Conservation (phyloP, 2,797 vertebrate genomes). For the Liparis tanakae region DNA sequence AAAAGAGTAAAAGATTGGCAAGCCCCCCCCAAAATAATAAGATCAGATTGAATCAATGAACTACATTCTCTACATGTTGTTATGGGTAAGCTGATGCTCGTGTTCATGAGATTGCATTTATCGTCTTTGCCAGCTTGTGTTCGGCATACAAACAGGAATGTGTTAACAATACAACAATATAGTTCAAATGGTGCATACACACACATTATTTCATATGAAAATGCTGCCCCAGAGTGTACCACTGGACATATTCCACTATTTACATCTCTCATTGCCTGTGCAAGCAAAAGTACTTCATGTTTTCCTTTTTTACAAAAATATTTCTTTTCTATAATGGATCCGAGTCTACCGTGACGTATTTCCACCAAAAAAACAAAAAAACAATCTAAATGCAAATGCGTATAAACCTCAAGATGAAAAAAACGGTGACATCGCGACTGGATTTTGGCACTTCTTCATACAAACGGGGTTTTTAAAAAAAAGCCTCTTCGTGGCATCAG, state of each 20-base stretch:
- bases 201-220: conserved; percentile 62
- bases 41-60: conserved; percentile 58
- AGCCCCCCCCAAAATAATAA: conserved; percentile 51
- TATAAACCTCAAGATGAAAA: conserved; percentile 80
- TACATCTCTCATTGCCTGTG: conserved; percentile 77
- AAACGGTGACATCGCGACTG: conserved; percentile 74
- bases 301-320: conserved; percentile 84
- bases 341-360: conserved; percentile 70
- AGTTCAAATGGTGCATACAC: conserved; percentile 62
- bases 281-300: conserved; percentile 69
- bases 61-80: conserved; percentile 48
- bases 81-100: conserved; percentile 50
- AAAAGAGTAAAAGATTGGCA: conserved; percentile 26
- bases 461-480: conserved; percentile 71
- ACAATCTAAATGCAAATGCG: conserved; percentile 81
- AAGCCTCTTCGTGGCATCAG: conserved; percentile 86
- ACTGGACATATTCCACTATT: conserved; percentile 70
- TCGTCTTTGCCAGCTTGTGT: conserved; percentile 50
- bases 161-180: conserved; percentile 57
- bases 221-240: conserved; percentile 69
- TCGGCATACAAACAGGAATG: conserved; percentile 76
- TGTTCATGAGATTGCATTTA: conserved; percentile 58
- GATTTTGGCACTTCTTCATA: conserved; percentile 81
- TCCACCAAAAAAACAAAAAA: conserved; percentile 60
- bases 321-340: conserved; percentile 76